A percentile compares a stretch with the other conserved stretches of the same genome.
Conservation (phyloP, 2,888 invertebrate species). For the Colletes collaris region DNA sequence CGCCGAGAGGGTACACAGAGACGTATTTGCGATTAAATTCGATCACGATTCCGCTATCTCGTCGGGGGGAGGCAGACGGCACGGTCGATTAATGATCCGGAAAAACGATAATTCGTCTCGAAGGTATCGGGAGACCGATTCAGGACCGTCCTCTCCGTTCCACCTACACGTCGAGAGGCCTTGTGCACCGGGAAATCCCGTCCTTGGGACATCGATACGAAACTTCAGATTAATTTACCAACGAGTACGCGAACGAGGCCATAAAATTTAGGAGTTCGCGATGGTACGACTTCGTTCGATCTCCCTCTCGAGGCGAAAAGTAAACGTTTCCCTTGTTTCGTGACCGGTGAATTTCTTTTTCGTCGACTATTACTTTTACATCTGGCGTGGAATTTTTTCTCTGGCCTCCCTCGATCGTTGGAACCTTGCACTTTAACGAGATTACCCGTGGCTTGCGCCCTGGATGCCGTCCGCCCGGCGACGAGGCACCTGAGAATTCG, state of each 20-base stretch:
- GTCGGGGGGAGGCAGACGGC: slow-evolving; percentile 33
- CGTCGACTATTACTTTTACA: background rate
- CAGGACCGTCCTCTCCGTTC: slow-evolving; percentile 16
- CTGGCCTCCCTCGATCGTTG: background rate
- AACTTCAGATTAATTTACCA: slow-evolving; percentile 39
- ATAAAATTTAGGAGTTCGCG: slow-evolving; percentile 25
- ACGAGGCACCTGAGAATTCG: background rate
- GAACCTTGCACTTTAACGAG: background rate
- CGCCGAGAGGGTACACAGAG: slow-evolving; percentile 64
- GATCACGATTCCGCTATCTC: slow-evolving; percentile 70
- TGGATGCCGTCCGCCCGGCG: background rate
- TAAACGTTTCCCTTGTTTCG: slow-evolving; percentile 10
- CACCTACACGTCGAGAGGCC: background rate
- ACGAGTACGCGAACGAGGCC: slow-evolving; percentile 37
- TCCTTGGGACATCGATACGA: slow-evolving; percentile 23
- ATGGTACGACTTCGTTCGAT: slow-evolving; percentile 19
- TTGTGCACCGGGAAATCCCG: slow-evolving; percentile 21
- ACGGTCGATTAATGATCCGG: slow-evolving; percentile 67
- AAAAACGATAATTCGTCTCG: slow-evolving; percentile 66
- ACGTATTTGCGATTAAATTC: slow-evolving; percentile 77
- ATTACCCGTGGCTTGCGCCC: background rate
- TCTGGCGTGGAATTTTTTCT: background rate
- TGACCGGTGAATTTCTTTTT: background rate
- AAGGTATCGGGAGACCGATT: slow-evolving; percentile 42
- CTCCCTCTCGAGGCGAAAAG: background rate